Conservation (phyloP, 1,140 invertebrate genomes). For the Phymastichus coffea region DNA sequence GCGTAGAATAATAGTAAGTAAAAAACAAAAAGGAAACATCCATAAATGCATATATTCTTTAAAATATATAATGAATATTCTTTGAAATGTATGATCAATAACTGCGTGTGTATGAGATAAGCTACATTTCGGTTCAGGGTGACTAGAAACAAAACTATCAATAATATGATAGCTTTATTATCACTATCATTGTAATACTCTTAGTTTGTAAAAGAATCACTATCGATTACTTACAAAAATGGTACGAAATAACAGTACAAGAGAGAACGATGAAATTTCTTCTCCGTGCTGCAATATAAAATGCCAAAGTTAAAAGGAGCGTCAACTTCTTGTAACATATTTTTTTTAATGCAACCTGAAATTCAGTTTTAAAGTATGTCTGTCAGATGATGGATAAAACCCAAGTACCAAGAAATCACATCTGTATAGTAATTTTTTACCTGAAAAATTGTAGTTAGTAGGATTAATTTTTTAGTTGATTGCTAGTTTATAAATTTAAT, state of each 20-base stretch:
- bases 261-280: conserved; percentile 23
- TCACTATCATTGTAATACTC: conserved; percentile 31
- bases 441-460: conserved; percentile 26
- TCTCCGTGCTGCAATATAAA: conserved; percentile 48
- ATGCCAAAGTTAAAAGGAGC: conserved; percentile 49
- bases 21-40: too few species aligned
- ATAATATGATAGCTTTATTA: conserved; percentile 30
- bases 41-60: conserved; percentile 37
- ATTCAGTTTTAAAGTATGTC: conserved; percentile 29
- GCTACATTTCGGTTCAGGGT: conserved; percentile 21
- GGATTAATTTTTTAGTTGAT: conserved; percentile 38
- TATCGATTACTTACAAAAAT: conserved; percentile 31
- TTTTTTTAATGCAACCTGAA: conserved; percentile 28
- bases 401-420: conserved; percentile 17
- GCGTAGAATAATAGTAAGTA: too few species aligned
- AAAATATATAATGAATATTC: conserved; percentile 26
- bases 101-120: conserved; percentile 2
- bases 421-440: conserved; percentile 34
- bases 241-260: conserved; percentile 30
- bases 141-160: conserved; percentile 28
- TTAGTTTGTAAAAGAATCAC: conserved; percentile 30
- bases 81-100: conserved; percentile 30
- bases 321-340: conserved; percentile 37
- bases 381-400: conserved; percentile 7
- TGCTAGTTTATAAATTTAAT: conserved; percentile 39